Base-by-base conservation (phyloP, 2,797 vertebrate genomes). In the Gallirallus australis region DNA sequence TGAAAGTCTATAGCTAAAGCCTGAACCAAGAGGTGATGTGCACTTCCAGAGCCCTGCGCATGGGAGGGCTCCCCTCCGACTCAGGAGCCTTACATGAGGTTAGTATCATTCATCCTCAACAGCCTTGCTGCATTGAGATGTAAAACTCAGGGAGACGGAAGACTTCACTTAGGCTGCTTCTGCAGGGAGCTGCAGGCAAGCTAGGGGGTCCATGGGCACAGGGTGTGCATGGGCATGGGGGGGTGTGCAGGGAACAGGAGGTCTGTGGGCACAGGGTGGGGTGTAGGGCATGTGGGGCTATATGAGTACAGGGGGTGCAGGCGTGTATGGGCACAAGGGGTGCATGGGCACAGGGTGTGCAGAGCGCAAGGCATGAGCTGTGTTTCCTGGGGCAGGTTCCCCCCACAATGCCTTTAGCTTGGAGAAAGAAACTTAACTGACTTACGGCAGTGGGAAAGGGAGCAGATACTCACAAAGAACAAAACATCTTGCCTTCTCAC, bases 361-460 rank as follows among this genome's bases (percentile, higher is more conserved):
- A 40, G 40, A 66, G 37, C 3, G 23, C 24, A 57, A 45, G 59
- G 66, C 45, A 12, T 0, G 0, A 5, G 47, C 78, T 56, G 28
- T 2, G 2, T 27, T 72, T 42, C 71, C 31, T 50, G 15, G 53
- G 19, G 28, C 45, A 24, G 20, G 6, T 59, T 57, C 56, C 53
- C 53, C 63, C 3, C 11, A 28, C 0, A 0, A 7, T 52, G 50
- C 15, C 30, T 81, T 40, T 75, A 52, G 13, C 12, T 71, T 35
- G 42, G 45, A 57, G 54, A 56, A 52, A 57, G 53, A 37, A 86
- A 11, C n/a, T 79, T 3, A 3, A 3, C 12, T 15, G 40, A 7
- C 15, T 60, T 35, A 25, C 0, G 4, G 47, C 2, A 17, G 15
- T 25, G 31, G 59, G 11, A 73, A 42, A 79, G 30, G 40, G 14